These are phyloP conservation scores for Cyclina sinensis DNA, from an alignment of 1,140 invertebrate species.

Conservation along the genomic window DNA sequence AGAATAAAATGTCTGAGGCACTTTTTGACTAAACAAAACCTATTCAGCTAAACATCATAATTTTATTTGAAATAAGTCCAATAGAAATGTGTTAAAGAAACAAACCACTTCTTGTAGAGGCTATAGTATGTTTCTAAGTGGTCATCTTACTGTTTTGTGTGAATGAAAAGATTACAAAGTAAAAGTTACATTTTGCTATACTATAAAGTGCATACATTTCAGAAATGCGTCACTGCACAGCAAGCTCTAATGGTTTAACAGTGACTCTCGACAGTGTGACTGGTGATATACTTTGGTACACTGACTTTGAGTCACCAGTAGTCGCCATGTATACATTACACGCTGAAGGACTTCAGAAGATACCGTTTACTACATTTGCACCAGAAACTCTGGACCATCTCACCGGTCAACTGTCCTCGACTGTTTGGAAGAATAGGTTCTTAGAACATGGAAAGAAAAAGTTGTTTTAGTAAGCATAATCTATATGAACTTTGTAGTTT, in stretches of 20 bases:
- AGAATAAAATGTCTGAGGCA: no score
- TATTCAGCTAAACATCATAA: no score
- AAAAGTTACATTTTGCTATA: no score
- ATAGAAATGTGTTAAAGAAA: no score
- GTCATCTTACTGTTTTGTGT: no score
- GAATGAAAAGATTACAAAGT: no score
- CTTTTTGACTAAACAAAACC: no score
- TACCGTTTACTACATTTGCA: constrained; percentile 96
- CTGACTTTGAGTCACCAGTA: constrained; percentile 95
- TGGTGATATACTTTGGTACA: constrained; percentile 94
- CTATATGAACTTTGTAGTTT: no score
- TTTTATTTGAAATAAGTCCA: no score
- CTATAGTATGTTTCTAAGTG: no score
- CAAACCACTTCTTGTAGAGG: no score
- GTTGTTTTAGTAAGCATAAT: constrained; percentile 84
- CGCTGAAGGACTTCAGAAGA: constrained; percentile 91
- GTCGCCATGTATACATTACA: constrained; percentile 95
- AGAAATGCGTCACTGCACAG: constrained; percentile 96
- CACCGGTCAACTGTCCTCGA: constrained; percentile 83
- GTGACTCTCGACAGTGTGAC: constrained; percentile 89
- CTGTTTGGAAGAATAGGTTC: constrained; percentile 82
- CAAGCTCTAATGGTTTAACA: constrained; percentile 94
- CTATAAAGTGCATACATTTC: constrained; percentile 76
- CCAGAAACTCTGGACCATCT: constrained; percentile 93
- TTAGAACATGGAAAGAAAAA: constrained; percentile 80